Conservation (phyloP, 2,797 vertebrate species). For the Distichodus sexfasciatus region DNA sequence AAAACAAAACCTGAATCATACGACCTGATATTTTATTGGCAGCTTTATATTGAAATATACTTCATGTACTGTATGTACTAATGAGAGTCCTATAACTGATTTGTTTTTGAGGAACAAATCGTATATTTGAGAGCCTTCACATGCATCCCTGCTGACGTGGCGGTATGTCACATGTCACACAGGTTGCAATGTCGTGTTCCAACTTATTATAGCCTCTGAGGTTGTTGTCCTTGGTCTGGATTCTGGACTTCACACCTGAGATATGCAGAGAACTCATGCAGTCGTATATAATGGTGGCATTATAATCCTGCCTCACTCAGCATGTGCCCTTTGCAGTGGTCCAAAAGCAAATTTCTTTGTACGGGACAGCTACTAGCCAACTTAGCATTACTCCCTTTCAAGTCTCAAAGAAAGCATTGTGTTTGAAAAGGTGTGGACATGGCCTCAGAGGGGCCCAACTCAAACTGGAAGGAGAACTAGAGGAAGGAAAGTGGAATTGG, state of each 20-base stretch:
- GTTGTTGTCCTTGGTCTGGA: conserved; percentile 20
- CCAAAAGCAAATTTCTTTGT: too few relatives aligned
- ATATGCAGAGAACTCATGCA: not conserved
- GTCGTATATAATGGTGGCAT: conserved; percentile 8
- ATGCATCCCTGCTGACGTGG: not conserved
- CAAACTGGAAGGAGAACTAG: not conserved
- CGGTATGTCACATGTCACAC: conserved; percentile 24
- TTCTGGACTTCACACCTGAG: not conserved
- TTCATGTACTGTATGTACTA: not conserved
- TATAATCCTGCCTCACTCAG: not conserved
- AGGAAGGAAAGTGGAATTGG: conserved; percentile 25
- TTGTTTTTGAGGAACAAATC: not conserved
- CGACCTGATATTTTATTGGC: too few relatives aligned
- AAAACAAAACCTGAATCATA: too few relatives aligned
- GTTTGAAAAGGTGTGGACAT: conserved; percentile 11
- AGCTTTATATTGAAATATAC: not conserved
- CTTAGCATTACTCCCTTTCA: too few relatives aligned
- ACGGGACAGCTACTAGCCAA: too few relatives aligned
- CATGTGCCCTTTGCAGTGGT: not conserved
- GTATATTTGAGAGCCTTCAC: conserved; percentile 1
- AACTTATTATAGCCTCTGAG: conserved; percentile 11
- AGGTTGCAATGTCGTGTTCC: not conserved
- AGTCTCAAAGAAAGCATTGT: too few relatives aligned
- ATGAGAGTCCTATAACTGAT: not conserved
- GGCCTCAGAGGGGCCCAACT: not conserved